Evolutionary conservation across 1,140 invertebrate species (phyloP).

Genomic region (Temnothorax nylanderi): DNA sequence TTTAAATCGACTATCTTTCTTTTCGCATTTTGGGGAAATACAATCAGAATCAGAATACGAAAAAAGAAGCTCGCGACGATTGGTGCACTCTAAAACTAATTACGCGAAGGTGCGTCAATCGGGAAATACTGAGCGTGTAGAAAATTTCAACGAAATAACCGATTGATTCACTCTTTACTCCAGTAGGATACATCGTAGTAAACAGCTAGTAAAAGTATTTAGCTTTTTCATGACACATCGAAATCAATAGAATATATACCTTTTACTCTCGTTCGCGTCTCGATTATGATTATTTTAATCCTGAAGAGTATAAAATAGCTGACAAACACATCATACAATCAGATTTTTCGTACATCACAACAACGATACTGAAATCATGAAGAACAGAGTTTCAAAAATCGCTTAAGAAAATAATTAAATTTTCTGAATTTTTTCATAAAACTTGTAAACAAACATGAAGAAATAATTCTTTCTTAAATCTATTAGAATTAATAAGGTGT

Average conservation of each 20-base stretch:
- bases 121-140: conserved; percentile 44
- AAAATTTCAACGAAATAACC: conserved; percentile 34
- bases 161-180: conserved; percentile 28
- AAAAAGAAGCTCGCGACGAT: conserved; percentile 38
- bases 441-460: neutral
- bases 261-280: neutral
- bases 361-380: neutral
- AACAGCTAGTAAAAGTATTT: conserved; percentile 51
- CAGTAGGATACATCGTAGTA: conserved; percentile 39
- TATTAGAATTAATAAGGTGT: neutral
- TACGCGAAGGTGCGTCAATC: conserved; percentile 9
- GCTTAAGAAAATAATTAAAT: neutral
- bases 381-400: neutral
- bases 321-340: neutral
- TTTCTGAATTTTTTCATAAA: neutral
- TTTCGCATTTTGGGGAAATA: neutral
- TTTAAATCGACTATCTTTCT: conserved; percentile 19
- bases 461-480: neutral
- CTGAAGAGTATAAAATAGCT: conserved; percentile 29
- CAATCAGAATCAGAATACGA: conserved; percentile 3
- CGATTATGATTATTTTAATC: conserved; percentile 32
- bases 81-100: conserved; percentile 51
- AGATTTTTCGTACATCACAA: neutral
- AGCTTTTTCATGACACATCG: conserved; percentile 22
- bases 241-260: conserved; percentile 47